These are phyloP conservation scores for Drosophila lini DNA, from an alignment of 1,140 invertebrate species.

Conservation along the genomic window DNA sequence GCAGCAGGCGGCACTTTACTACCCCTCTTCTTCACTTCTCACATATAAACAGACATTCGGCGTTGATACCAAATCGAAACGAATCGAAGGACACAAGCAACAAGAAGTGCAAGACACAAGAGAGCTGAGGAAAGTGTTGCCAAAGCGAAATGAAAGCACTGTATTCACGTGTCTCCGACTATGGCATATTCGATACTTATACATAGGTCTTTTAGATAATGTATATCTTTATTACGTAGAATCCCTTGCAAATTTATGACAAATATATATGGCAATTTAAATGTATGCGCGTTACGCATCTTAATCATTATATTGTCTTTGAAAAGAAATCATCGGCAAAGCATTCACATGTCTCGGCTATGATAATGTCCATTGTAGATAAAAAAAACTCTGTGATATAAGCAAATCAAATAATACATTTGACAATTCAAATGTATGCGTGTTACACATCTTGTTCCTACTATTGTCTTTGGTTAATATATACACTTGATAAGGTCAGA, in stretches of 20 bases:
- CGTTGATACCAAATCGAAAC: slow-evolving; percentile 42
- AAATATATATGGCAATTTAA: too few relatives aligned
- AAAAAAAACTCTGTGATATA: background rate
- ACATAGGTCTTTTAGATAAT: too few relatives aligned
- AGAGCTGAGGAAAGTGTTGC: slow-evolving; percentile 20
- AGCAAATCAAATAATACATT: background rate
- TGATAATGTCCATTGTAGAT: background rate
- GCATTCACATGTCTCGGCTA: too few relatives aligned
- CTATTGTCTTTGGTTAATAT: background rate
- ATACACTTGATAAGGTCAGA: background rate
- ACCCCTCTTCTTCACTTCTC: background rate
- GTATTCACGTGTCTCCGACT: background rate
- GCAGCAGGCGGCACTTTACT: slow-evolving; percentile 21
- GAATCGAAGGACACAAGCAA: slow-evolving; percentile 45
- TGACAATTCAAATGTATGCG: background rate
- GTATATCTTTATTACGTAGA: too few relatives aligned
- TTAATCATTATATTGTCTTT: too few relatives aligned
- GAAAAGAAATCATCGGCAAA: background rate
- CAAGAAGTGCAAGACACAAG: slow-evolving; percentile 29
- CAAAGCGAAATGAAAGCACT: background rate
- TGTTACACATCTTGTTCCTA: background rate
- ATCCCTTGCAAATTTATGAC: too few relatives aligned
- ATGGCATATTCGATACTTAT: background rate
- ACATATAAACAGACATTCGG: slow-evolving; percentile 21
- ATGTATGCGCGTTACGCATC: too few relatives aligned